Evolutionary conservation across 2,113 vertebrate genomes (phyloP).

Genomic region (Dasyprocta punctata): DNA sequence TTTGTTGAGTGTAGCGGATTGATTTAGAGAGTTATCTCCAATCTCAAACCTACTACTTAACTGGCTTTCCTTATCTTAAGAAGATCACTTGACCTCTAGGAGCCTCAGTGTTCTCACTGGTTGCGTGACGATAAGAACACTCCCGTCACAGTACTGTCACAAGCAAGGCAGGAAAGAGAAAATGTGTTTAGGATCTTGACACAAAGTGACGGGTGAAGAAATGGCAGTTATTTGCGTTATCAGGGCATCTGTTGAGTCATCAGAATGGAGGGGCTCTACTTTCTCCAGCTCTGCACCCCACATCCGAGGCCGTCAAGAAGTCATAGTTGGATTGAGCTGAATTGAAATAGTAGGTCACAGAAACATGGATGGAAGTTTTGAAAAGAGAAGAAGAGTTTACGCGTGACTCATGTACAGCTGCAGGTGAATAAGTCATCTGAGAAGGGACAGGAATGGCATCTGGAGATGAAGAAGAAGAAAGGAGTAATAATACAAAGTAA

Average conservation of each 20-base stretch:
- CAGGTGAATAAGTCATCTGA: neutral
- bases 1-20: neutral
- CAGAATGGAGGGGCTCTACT: neutral
- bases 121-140: neutral
- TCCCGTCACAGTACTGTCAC: neutral
- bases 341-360: neutral
- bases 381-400: neutral
- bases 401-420: neutral
- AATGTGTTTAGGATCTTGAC: neutral
- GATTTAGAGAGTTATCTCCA: neutral
- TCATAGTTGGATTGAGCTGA: neutral
- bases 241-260: neutral
- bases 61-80: slow-evolving; percentile 10
- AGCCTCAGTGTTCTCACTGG: neutral
- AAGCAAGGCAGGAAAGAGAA: neutral
- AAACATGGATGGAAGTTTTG: neutral
- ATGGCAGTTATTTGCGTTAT: neutral
- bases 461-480: neutral
- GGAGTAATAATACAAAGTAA: neutral
- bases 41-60: neutral
- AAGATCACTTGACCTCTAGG: neutral
- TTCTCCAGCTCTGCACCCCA: neutral
- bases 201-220: neutral
- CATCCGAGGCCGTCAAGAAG: neutral
- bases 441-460: neutral